Evolutionary conservation across 2,113 vertebrate species (phyloP).

Genomic region (Azemiops feae): DNA sequence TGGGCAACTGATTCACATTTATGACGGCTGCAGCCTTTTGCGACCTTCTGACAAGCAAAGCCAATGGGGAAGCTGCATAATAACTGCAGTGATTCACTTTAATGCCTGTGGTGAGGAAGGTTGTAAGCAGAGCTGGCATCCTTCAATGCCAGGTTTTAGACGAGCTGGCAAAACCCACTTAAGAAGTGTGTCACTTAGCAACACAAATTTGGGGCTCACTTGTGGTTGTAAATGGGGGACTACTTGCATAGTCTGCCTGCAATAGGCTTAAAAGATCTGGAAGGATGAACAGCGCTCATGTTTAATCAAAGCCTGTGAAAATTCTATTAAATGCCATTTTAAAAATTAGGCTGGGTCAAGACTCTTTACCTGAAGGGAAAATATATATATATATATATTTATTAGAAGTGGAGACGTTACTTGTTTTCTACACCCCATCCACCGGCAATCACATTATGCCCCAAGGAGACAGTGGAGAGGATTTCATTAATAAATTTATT

Average conservation of each 20-base stretch:
- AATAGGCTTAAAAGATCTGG: not conserved
- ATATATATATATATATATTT: too few relatives aligned
- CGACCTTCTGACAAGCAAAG: too few relatives aligned
- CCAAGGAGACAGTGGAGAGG: constrained; percentile 66
- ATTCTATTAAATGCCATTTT: not conserved
- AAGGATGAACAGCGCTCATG: not conserved
- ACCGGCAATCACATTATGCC: constrained; percentile 43
- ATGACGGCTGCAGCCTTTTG: too few relatives aligned
- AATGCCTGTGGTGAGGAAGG: too few relatives aligned
- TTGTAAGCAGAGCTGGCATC: too few relatives aligned
- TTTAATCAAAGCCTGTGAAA: not conserved
- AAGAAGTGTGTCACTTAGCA: too few relatives aligned
- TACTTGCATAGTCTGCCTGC: too few relatives aligned
- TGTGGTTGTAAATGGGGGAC: not conserved
- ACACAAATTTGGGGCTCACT: not conserved
- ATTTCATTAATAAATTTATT: constrained; percentile 85
- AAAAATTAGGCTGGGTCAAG: constrained; percentile 31
- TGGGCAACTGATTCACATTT: too few relatives aligned
- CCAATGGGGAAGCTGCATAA: too few relatives aligned
- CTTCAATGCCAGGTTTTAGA: not conserved
- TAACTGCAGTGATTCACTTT: too few relatives aligned
- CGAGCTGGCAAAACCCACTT: not conserved
- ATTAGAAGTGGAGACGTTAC: not conserved
- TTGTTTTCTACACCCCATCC: constrained; percentile 12
- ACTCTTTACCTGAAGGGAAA: not conserved